These are phyloP conservation scores for Natrix natrix DNA, from an alignment of 2,797 vertebrate species.

Conservation along the genomic window DNA sequence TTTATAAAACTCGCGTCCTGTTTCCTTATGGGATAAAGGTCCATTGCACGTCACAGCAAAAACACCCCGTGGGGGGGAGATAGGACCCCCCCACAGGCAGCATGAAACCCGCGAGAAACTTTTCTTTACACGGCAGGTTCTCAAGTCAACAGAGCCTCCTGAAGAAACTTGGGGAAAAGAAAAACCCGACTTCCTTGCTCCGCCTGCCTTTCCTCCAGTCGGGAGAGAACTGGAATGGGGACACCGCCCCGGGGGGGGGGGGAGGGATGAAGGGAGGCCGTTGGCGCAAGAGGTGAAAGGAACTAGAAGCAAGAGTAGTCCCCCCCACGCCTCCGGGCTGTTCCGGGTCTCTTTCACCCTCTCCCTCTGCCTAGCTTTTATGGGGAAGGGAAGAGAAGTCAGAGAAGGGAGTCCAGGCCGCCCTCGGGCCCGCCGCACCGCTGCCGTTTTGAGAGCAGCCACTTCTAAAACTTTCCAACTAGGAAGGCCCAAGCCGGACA, in stretches of 20 bases:
- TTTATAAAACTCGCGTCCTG: not conserved
- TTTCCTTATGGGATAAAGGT: not conserved
- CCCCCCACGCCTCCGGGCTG: fast-evolving
- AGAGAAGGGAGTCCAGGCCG: not conserved
- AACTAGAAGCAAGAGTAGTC: not conserved
- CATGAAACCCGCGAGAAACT: not conserved
- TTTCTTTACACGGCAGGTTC: not conserved
- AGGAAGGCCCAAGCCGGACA: not conserved
- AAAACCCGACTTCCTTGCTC: not conserved
- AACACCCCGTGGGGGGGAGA: not conserved
- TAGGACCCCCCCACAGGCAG: not conserved
- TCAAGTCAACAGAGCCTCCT: not conserved
- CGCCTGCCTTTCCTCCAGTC: not conserved
- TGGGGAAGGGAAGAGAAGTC: no score
- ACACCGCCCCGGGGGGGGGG: not conserved
- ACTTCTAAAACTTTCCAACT: not conserved
- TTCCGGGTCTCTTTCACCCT: no score
- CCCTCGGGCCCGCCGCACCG: not conserved
- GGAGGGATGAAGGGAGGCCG: not conserved
- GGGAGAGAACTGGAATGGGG: slow-evolving; percentile 6
- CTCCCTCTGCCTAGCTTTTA: not conserved
- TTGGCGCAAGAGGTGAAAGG: not conserved
- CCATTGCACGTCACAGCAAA: not conserved
- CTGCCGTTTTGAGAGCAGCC: not conserved
- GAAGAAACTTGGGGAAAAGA: not conserved